Conservation (phyloP, 2,888 invertebrate species). For the Microctonus aethiopoides region DNA sequence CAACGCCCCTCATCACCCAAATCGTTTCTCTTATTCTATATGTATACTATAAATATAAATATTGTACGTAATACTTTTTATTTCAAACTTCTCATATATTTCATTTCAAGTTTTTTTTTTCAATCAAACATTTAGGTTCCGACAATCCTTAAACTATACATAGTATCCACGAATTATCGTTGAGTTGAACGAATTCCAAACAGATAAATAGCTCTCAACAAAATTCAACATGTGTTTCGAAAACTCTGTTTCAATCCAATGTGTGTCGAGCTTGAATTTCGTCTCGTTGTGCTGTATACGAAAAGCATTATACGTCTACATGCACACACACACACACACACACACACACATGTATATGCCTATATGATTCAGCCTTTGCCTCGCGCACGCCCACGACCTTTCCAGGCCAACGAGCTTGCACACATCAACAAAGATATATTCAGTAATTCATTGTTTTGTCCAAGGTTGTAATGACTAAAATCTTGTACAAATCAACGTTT, state of each 20-base stretch:
- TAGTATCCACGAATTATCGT: not conserved
- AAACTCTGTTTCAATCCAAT: not conserved
- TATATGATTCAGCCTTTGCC: not conserved
- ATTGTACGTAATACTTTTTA: not conserved
- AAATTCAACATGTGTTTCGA: not conserved
- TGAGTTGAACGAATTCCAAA: not conserved
- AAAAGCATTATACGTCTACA: not conserved
- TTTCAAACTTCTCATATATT: conserved; percentile 18
- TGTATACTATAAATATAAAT: conserved; percentile 1
- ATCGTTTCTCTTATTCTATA: conserved; percentile 23
- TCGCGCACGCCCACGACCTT: not conserved
- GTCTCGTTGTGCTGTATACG: not conserved
- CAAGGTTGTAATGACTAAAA: not conserved
- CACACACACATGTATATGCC: too few species aligned
- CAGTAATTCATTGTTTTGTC: not conserved
- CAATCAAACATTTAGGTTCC: not conserved
- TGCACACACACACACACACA: not conserved
- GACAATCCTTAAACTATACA: not conserved
- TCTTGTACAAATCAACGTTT: not conserved
- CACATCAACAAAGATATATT: not conserved
- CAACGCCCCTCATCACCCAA: conserved; percentile 20
- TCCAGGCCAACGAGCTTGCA: not conserved
- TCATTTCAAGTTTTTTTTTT: conserved; percentile 6
- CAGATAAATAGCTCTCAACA: not conserved
- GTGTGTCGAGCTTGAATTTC: not conserved